Conservation (phyloP, 2,888 invertebrate genomes). For the Volucella inflata region DNA sequence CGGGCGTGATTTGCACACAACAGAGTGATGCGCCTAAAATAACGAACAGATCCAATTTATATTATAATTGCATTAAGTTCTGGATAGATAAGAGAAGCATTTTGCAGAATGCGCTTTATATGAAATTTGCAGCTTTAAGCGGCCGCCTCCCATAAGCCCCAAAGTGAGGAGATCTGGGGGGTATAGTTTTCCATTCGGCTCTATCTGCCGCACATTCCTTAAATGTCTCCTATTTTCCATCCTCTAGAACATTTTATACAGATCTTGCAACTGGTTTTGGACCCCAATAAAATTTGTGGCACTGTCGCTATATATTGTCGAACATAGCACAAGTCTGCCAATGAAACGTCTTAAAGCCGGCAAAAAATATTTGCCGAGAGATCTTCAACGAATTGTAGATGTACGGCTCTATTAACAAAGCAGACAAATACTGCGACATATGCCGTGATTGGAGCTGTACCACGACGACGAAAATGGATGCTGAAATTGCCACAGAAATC, state of each 20-base stretch:
- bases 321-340: too few relatives aligned
- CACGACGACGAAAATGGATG: conserved; percentile 42
- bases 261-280: conserved; percentile 42
- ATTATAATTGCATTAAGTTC: conserved; percentile 30
- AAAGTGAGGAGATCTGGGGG: conserved; percentile 61
- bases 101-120: conserved; percentile 23
- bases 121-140: conserved; percentile 49
- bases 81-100: conserved; percentile 17
- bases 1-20: conserved; percentile 4
- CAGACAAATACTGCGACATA: conserved; percentile 14
- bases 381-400: conserved; percentile 56
- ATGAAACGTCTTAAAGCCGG: too few relatives aligned
- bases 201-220: conserved; percentile 43
- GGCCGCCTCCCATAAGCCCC: conserved; percentile 63
- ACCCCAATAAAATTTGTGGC: conserved; percentile 4
- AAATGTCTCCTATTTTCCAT: conserved; percentile 48
- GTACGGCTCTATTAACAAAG: conserved; percentile 56
- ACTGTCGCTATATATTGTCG: too few relatives aligned
- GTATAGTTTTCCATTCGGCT: conserved; percentile 57
- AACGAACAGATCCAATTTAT: conserved; percentile 20
- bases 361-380: conserved; percentile 32
- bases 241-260: conserved; percentile 37
- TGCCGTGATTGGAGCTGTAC: conserved; percentile 29
- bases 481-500: conserved; percentile 56
- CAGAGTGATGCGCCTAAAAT: conserved; percentile 26